phyloP scores from a whole-genome alignment of 2,797 vertebrate species.

The Schizopygopsis malacanthus region DNA sequence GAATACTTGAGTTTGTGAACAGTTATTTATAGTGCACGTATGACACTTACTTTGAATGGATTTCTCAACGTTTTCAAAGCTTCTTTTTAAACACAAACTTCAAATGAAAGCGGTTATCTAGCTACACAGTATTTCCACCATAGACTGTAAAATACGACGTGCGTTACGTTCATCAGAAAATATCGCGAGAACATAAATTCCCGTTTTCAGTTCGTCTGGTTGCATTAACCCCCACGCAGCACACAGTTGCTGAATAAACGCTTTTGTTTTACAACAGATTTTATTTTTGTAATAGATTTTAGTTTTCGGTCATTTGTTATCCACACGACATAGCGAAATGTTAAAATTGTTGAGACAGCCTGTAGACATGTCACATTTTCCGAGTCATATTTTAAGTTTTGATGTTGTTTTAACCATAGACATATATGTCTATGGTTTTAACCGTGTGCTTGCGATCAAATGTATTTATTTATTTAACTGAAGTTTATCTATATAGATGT shows the following conservation, averaged over 20 bases:
- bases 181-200: constrained; percentile 25
- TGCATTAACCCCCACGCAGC: background rate
- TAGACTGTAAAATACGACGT: background rate
- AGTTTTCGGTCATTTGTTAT: background rate
- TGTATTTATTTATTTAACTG: background rate
- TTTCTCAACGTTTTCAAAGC: background rate
- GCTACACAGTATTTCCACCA: background rate
- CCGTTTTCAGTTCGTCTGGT: background rate
- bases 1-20: background rate
- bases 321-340: background rate
- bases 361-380: background rate
- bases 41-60: background rate
- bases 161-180: background rate
- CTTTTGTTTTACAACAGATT: background rate
- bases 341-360: background rate
- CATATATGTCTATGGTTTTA: no score
- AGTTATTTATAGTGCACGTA: background rate
- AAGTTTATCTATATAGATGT: background rate
- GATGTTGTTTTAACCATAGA: background rate
- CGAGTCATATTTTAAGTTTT: background rate
- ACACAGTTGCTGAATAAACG: background rate
- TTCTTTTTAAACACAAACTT: background rate
- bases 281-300: background rate
- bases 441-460: background rate
- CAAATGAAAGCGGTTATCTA: background rate